These are phyloP conservation scores for Isoperla grammatica DNA, from an alignment of 2,888 invertebrate genomes.

Conservation along the genomic window DNA sequence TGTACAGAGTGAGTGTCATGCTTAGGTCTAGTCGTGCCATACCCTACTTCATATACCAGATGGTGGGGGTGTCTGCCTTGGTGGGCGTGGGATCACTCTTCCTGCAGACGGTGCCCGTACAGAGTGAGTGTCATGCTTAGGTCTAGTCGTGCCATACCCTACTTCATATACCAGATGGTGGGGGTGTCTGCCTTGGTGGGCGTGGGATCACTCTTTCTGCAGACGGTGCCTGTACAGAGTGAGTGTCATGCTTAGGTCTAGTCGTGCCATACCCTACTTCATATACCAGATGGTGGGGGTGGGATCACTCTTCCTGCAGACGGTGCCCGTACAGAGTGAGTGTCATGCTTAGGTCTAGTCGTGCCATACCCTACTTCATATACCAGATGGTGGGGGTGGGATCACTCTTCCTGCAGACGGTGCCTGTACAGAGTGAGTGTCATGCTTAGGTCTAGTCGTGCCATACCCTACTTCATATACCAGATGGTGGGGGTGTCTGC, in stretches of 20 bases:
- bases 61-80: conserved; percentile 48
- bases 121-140: conserved; percentile 10
- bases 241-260: too few species aligned
- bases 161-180: conserved; percentile 52
- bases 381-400: conserved; percentile 56
- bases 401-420: conserved; percentile 49
- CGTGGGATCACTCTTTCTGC: conserved; percentile 50
- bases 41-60: conserved; percentile 52
- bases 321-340: conserved; percentile 37
- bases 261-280: too few species aligned
- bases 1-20: conserved; percentile 23
- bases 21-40: conserved; percentile 47
- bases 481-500: conserved; percentile 50
- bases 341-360: too few species aligned
- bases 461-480: conserved; percentile 57
- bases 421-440: conserved; percentile 33
- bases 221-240: conserved; percentile 39
- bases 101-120: conserved; percentile 42
- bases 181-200: conserved; percentile 53
- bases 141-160: conserved; percentile 52
- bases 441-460: too few species aligned
- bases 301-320: conserved; percentile 51
- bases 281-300: conserved; percentile 51
- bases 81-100: conserved; percentile 56
- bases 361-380: conserved; percentile 54